Conservation (phyloP, 2,797 vertebrate species). For the Aselliscus stoliczkanus region DNA sequence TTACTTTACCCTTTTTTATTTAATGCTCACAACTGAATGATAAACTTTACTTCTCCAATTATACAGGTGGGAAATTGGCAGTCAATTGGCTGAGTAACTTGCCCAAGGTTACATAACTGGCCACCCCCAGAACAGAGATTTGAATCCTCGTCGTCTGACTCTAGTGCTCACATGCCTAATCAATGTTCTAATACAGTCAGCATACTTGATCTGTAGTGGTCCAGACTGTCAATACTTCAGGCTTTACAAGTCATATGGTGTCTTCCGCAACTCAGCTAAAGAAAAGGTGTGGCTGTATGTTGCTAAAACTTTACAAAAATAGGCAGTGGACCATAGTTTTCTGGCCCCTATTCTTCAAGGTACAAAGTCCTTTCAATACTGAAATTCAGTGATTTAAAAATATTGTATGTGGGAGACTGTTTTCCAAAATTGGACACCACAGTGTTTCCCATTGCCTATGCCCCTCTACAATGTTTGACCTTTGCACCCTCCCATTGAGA, state of each 20-base stretch:
- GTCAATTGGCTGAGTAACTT: background rate
- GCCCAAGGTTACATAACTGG: background rate
- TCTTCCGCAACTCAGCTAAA: background rate
- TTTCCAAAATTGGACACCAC: background rate
- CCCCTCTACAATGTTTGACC: background rate
- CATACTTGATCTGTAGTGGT: background rate
- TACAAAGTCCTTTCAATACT: background rate
- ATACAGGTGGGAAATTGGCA: background rate
- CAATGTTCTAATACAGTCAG: background rate
- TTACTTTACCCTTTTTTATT: background rate
- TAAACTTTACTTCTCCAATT: background rate
- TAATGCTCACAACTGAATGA: background rate
- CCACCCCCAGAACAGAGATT: background rate
- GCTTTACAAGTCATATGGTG: background rate
- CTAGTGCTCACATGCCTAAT: background rate
- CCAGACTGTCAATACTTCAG: background rate
- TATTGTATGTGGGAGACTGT: background rate
- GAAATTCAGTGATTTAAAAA: background rate
- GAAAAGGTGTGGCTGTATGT: background rate
- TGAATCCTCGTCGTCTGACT: background rate
- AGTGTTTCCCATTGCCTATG: background rate
- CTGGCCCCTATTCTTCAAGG: background rate
- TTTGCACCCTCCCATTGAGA: background rate
- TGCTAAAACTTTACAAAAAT: background rate
- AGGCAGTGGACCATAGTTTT: background rate